phyloP scores from a whole-genome alignment of 1,140 invertebrate species.

The Aleiodes sp. region DNA sequence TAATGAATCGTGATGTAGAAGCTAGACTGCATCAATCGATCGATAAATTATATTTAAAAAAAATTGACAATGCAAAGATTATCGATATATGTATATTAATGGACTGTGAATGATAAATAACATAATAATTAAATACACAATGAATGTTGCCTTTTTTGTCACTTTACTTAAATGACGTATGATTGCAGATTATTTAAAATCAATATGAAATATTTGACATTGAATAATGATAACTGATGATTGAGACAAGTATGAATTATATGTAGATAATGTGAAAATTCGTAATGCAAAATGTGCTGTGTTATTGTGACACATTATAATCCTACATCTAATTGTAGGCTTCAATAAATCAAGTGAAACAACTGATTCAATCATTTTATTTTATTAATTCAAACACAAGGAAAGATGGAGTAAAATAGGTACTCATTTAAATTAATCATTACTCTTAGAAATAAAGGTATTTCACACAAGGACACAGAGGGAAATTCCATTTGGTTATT shows the following conservation, averaged over 20 bases:
- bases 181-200: constrained; percentile 21
- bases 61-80: constrained; percentile 1
- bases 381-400: constrained; percentile 3
- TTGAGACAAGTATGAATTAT: background rate
- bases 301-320: constrained; percentile 9
- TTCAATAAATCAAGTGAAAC: constrained; percentile 1
- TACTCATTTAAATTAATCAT: too few species aligned
- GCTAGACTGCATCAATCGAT: too few species aligned
- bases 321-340: constrained; percentile 11
- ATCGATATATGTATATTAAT: background rate
- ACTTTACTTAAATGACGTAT: constrained; percentile 23
- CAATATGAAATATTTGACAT: background rate
- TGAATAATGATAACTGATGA: background rate
- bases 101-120: constrained; percentile 6
- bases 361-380: background rate
- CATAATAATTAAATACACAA: constrained; percentile 23
- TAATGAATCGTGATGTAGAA: too few species aligned
- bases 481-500: too few species aligned
- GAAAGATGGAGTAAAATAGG: too few species aligned
- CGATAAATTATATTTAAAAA: background rate
- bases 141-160: constrained; percentile 34
- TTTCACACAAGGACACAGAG: too few species aligned
- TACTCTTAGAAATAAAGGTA: too few species aligned
- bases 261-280: constrained; percentile 4
- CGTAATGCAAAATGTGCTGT: background rate